Evolutionary conservation across 2,113 vertebrate species (phyloP), one percentile per base, ranked within the genome.

Genomic region (Echinops telfairi): DNA sequence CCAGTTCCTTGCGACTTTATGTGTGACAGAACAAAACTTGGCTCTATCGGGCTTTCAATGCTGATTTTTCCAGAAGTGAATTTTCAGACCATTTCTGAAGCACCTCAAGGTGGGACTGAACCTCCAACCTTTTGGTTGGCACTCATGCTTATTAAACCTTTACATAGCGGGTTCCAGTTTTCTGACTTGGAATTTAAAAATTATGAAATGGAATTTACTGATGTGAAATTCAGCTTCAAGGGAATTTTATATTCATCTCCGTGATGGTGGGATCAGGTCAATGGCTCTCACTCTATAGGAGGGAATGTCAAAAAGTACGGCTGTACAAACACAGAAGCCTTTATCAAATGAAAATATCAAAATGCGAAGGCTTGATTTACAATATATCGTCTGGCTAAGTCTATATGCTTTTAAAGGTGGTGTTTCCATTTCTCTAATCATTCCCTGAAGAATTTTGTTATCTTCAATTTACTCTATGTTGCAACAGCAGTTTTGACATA

Each of bases 161-260:
- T n/a, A 33, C 20, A 23, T 73, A 22, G 33, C 19, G 20, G 43
- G 1, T 3, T 15, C 86, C 38, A 93, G 20, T 22, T 15, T 71
- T 83, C 70, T 64, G 71, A 68, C 5, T 36, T 20, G 8, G 12
- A 68, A 77, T 6, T 20, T 40, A 60, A 82, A 58, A 80, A 53
- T 85, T 33, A 80, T 80, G 38, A 64, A 94, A 87, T 66, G 14
- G 16, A 94, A 86, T 15, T 43, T 82, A 86, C 57, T 75, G 85
- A 82, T 6, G 1, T 38, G 20, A 76, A 86, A 86, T 86, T 70
- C 9, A 73, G 16, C 75, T 90, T 86, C 22, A 25, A 31, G 84
- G 38, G 77, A 68, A 53, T 1, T 29, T 83, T 91, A 29, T 14
- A 31, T 71, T 82, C 3, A 15, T 68, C 31, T 62, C 11, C 10